Evolutionary conservation across 2,888 invertebrate genomes (phyloP).

Genomic region (Stenichneumon culpator): DNA sequence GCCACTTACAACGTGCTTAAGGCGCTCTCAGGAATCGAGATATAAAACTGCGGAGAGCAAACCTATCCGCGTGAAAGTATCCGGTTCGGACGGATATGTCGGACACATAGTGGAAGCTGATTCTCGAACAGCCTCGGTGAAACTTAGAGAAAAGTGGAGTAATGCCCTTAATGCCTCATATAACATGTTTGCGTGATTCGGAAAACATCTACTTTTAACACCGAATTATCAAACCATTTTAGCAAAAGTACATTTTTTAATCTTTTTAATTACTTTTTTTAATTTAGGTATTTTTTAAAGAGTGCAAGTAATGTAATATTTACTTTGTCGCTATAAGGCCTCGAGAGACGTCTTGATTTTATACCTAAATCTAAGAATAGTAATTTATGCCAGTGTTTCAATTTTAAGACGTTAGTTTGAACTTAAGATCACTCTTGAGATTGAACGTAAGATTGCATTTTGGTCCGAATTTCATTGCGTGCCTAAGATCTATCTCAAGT

Average conservation of each 20-base stretch:
- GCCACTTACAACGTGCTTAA: not conserved
- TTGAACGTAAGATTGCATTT: no score
- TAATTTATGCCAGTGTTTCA: no score
- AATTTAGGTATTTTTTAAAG: not conserved
- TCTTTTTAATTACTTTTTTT: no score
- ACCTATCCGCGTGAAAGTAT: constrained; percentile 27
- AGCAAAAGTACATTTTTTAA: not conserved
- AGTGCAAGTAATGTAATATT: no score
- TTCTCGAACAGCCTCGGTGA: not conserved
- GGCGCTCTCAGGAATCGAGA: not conserved
- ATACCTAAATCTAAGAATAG: no score
- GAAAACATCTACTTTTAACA: not conserved
- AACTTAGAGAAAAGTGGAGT: not conserved
- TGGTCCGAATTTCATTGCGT: no score
- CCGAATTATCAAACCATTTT: not conserved
- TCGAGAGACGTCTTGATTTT: no score
- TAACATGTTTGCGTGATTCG: not conserved
- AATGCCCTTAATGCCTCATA: not conserved
- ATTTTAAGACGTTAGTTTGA: no score
- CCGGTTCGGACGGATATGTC: constrained; percentile 20
- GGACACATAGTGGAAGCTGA: not conserved
- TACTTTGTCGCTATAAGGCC: no score
- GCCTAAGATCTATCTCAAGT: no score
- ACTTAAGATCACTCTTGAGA: no score
- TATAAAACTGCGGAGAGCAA: not conserved